Evolutionary conservation across 2,888 invertebrate genomes (phyloP), one percentile per base, ranked within the genome.

Genomic region (Elmis aenea): DNA sequence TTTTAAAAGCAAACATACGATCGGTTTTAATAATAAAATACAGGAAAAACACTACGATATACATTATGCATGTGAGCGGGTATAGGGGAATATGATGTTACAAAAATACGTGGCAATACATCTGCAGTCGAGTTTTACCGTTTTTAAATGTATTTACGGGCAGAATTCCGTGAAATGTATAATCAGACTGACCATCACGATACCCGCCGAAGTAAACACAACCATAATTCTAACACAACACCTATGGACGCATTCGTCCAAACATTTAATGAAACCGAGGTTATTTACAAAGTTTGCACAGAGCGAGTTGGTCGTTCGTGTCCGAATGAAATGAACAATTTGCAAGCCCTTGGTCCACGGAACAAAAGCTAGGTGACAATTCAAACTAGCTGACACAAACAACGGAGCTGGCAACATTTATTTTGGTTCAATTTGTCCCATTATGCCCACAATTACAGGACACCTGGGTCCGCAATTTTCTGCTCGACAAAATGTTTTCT

Each of bases 371-470:
- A 28, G 41, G 41, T 32, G 45, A 41, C 41, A 42, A 45, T 38
- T 45, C 41, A 37, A 31, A 28, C 38, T 33, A 37, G 39, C 33
- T 37, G 40, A 38, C 34, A 39, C 37, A 38, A 42, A 45, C 41
- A 35, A 24, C 18, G 26, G 11, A 30, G 22, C 13, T 26, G 20
- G 38, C 26, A 31, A 38, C 33, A 38, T 42, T 42, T 42, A 42
- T 42, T 61, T 60, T 51, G 55, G 53, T 54, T 50, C 59, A 63
- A 63, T 63, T 63, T 62, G 63, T 62, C 62, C 50, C 51, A 51
- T 59, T 60, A 58, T 58, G 55, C 54, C 59, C 59, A 57, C 61
- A 58, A 60, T 59, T 52, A 56, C 48, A 36, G 44, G 42, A 53
- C 58, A 60, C 57, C 59, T 58, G 58, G 55, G 31, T 36, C 38